Conservation (phyloP, 2,113 vertebrate genomes). For the Saccopteryx leptura region DNA sequence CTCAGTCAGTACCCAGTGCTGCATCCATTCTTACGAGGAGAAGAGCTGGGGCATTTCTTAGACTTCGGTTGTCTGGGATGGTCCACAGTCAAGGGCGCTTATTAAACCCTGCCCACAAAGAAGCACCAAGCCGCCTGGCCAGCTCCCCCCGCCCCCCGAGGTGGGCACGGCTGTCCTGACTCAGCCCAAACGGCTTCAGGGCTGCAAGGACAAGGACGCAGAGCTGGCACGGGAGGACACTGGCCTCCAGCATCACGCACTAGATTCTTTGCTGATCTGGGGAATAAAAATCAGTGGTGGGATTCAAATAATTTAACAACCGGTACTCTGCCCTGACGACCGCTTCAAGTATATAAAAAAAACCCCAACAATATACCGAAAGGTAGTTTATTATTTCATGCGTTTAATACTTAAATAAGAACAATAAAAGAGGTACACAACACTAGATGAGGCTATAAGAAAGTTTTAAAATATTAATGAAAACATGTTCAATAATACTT, state of each 20-base stretch:
- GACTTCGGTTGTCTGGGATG: not conserved
- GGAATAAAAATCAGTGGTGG: constrained; percentile 43
- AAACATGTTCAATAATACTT: no score
- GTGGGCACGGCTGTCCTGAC: not conserved
- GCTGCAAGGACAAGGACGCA: not conserved
- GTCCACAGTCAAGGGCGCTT: not conserved
- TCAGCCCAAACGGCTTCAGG: not conserved
- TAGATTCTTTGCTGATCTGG: constrained; percentile 56
- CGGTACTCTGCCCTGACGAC: no score
- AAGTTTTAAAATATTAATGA: no score
- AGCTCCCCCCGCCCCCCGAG: no score
- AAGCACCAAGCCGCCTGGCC: not conserved
- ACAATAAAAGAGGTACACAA: no score
- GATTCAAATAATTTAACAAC: no score
- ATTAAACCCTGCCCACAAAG: not conserved
- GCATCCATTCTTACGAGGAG: not conserved
- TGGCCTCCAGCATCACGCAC: constrained; percentile 58
- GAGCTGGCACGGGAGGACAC: not conserved
- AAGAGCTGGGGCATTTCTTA: no score
- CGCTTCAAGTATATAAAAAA: no score
- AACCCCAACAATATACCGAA: no score
- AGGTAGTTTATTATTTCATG: no score
- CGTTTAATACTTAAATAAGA: no score
- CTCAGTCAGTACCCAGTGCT: not conserved
- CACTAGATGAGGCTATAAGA: no score